These are phyloP conservation scores for Ornithoptera alexandrae DNA, from an alignment of 2,888 invertebrate species.

Conservation along the genomic window DNA sequence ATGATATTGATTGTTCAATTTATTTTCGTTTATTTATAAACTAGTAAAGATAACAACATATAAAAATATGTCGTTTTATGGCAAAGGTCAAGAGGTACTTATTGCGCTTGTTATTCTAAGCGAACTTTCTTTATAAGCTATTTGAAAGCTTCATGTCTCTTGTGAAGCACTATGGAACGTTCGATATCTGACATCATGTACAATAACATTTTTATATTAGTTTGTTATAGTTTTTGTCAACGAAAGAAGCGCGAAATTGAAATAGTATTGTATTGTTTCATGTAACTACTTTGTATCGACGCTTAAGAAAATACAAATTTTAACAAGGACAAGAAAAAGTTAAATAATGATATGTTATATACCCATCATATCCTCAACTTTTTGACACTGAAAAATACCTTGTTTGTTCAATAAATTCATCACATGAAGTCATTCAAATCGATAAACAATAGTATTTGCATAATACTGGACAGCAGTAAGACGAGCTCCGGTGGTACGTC, in stretches of 20 bases:
- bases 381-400: too few species aligned
- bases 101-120: constrained; percentile 15
- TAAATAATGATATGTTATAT: not conserved
- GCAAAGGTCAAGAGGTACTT: constrained; percentile 17
- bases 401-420: too few species aligned
- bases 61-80: constrained; percentile 21
- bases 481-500: too few species aligned
- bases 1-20: constrained; percentile 19
- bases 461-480: too few species aligned
- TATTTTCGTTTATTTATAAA: constrained; percentile 18
- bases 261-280: not conserved
- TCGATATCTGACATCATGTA: not conserved
- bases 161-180: constrained; percentile 9
- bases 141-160: constrained; percentile 13
- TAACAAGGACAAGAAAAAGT: not conserved
- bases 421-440: too few species aligned
- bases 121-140: constrained; percentile 17
- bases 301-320: not conserved
- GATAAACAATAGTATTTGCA: too few species aligned
- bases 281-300: not conserved
- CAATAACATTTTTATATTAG: not conserved
- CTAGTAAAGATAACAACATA: constrained; percentile 14
- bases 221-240: not conserved
- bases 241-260: not conserved
- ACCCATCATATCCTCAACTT: too few species aligned